Evolutionary conservation across 2,797 vertebrate species (phyloP).

Genomic region (Mus caroli): DNA sequence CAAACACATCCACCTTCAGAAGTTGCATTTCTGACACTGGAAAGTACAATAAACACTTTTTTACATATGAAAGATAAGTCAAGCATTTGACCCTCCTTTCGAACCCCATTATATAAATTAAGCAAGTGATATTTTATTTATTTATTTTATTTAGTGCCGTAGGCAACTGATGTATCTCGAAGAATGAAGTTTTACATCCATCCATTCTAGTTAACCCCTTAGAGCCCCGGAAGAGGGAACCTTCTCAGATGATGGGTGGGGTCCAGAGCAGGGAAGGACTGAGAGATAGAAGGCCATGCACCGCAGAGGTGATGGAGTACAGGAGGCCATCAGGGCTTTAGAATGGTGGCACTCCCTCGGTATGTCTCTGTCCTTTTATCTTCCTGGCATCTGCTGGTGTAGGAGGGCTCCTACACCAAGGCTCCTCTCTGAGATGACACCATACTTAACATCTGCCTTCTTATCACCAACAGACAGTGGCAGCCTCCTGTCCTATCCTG

Average conservation of each 20-base stretch:
- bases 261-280: neutral
- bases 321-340: too few relatives aligned
- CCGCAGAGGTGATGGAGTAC: neutral
- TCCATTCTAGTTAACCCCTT: neutral
- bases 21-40: neutral
- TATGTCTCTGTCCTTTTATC: neutral
- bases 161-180: neutral
- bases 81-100: neutral
- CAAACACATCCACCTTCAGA: neutral
- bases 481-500: neutral
- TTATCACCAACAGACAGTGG: neutral
- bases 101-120: slow-evolving; percentile 2
- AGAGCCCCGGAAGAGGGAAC: neutral
- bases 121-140: slow-evolving; percentile 36
- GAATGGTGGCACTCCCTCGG: too few relatives aligned
- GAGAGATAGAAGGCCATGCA: neutral
- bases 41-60: neutral
- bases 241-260: neutral
- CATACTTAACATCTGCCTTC: neutral
- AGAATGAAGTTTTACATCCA: slow-evolving; percentile 33
- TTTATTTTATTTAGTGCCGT: slow-evolving; percentile 52
- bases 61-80: neutral
- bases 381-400: neutral
- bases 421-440: neutral
- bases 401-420: neutral